These are phyloP conservation scores for Smithornis capensis DNA, from an alignment of 2,113 vertebrate genomes.

Conservation along the genomic window DNA sequence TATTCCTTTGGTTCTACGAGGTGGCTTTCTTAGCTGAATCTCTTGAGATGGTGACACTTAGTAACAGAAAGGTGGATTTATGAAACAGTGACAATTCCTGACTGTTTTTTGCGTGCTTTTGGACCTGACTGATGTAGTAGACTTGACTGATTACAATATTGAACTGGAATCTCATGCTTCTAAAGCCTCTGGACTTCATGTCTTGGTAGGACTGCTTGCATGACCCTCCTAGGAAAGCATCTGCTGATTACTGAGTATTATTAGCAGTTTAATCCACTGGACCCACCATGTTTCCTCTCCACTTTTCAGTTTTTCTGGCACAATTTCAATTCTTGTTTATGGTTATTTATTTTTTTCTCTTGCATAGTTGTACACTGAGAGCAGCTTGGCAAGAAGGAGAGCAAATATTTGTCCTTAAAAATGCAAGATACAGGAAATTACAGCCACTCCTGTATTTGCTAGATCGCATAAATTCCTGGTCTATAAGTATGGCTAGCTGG, in stretches of 20 bases:
- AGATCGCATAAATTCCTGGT: conserved; percentile 33
- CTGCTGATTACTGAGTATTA: neutral
- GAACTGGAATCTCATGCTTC: neutral
- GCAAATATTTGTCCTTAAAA: conserved; percentile 29
- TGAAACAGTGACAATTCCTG: neutral
- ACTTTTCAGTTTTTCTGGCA: neutral
- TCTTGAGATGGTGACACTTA: neutral
- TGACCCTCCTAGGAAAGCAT: neutral
- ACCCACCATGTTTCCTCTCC: neutral
- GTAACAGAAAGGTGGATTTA: neutral
- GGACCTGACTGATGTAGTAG: neutral
- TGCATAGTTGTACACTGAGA: conserved; percentile 23
- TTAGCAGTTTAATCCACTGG: neutral
- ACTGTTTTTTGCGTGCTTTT: neutral
- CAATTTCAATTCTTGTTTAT: conserved; percentile 26
- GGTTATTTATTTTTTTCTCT: conserved; percentile 43
- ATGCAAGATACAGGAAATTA: conserved; percentile 42
- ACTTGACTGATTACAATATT: neutral
- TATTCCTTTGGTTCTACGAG: neutral
- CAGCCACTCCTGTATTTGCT: conserved; percentile 13
- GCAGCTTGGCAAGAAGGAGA: conserved; percentile 33
- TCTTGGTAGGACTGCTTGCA: neutral
- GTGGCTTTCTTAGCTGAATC: neutral
- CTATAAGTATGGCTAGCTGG: conserved; percentile 32
- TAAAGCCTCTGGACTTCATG: neutral